Conservation (phyloP, 1,140 invertebrate genomes). For the Batillaria attramentaria region DNA sequence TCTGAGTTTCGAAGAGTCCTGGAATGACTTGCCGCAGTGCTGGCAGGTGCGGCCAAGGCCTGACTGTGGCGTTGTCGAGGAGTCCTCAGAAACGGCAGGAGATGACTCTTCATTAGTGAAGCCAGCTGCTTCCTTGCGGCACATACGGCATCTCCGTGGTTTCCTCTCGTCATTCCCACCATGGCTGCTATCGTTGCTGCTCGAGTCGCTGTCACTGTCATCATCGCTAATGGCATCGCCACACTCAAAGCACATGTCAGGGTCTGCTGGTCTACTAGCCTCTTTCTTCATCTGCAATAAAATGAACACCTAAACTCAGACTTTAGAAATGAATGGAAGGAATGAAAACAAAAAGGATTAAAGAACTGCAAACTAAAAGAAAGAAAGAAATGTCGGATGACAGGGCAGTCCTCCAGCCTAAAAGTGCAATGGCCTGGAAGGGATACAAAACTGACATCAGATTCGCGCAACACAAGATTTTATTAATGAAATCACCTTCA, state of each 20-base stretch:
- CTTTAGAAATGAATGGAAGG: too few species aligned
- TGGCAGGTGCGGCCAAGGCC: background rate
- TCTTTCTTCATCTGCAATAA: constrained; percentile 1
- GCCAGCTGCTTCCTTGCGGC: background rate
- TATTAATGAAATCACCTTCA: too few species aligned
- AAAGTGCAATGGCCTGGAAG: too few species aligned
- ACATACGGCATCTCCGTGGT: background rate
- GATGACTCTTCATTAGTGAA: background rate
- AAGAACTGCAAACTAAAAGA: too few species aligned
- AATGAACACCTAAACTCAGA: too few species aligned
- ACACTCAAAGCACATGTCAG: constrained; percentile 25
- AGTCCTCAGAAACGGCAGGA: background rate
- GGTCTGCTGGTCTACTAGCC: background rate
- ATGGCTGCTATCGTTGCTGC: background rate
- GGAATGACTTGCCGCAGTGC: constrained; percentile 33
- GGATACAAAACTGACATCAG: too few species aligned
- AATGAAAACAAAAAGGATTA: too few species aligned
- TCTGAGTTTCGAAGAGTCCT: constrained; percentile 22
- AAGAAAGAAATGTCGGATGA: too few species aligned
- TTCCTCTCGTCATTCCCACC: background rate
- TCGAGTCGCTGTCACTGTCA: background rate
- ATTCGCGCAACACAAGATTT: too few species aligned
- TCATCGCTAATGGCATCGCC: constrained; percentile 17
- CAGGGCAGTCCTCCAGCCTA: too few species aligned
- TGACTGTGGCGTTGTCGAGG: background rate